Percentiles rank a stretch among this genome's conserved stretches.
phyloP scores from a whole-genome alignment of 2,797 vertebrate genomes.

The Hafferia zeledoni region DNA sequence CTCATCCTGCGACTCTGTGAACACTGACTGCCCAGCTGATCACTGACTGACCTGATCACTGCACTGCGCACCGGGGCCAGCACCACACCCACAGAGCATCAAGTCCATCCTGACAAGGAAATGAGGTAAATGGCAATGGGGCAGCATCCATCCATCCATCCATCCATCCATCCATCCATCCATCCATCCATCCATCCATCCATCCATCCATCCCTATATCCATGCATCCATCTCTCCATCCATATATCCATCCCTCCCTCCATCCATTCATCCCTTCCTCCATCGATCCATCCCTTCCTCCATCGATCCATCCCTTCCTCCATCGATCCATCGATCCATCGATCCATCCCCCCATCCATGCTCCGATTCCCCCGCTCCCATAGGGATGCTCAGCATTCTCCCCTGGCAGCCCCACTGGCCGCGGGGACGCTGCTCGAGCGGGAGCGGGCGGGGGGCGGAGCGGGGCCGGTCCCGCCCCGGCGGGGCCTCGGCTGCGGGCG shows the following conservation, averaged over 20 bases:
- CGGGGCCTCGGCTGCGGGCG: not conserved
- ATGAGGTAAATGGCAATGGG: rapidly evolving
- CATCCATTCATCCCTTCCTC: not conserved
- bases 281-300: too few relatives aligned
- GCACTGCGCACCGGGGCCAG: too few relatives aligned
- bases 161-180: not conserved
- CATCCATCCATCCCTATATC: not conserved
- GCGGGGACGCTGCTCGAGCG: not conserved
- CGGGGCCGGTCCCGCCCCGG: not conserved
- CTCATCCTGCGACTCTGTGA: not conserved
- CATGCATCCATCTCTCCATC: not conserved
- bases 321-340: not conserved
- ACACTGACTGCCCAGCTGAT: rapidly evolving
- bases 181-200: not conserved
- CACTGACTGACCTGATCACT: not conserved
- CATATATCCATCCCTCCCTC: not conserved
- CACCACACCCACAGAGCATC: not conserved
- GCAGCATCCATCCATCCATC: too few relatives aligned
- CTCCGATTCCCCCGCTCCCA: too few relatives aligned
- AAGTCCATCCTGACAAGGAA: too few relatives aligned
- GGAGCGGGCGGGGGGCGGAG: not conserved
- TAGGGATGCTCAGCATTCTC: not conserved
- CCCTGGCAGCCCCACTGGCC: rapidly evolving
- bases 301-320: too few relatives aligned
- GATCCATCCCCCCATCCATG: not conserved